Conservation (phyloP, 1,140 invertebrate genomes). For the Drosophila novamexicana region DNA sequence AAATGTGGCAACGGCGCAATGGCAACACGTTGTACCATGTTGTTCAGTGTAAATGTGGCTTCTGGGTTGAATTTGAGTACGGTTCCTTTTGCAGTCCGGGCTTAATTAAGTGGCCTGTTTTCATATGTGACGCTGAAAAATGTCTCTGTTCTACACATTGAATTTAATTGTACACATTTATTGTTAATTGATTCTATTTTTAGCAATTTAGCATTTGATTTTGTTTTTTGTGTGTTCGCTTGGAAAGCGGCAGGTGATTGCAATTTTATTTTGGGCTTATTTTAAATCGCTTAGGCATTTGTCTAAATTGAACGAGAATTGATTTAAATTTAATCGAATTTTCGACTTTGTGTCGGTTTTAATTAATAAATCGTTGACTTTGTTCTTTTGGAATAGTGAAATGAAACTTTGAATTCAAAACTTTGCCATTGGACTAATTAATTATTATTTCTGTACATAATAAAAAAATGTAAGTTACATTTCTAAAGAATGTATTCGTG, state of each 20-base stretch:
- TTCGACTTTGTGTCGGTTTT: slow-evolving; percentile 8
- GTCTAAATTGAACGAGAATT: slow-evolving; percentile 73
- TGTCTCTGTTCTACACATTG: slow-evolving; percentile 29
- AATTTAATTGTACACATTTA: slow-evolving; percentile 75
- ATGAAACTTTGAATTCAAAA: not conserved
- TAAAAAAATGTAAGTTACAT: no score
- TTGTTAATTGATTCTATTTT: slow-evolving; percentile 81
- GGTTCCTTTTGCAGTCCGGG: slow-evolving; percentile 11
- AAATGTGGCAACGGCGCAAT: slow-evolving; percentile 28
- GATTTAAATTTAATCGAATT: slow-evolving; percentile 70
- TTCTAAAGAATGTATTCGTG: no score
- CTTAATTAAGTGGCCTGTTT: slow-evolving; percentile 75
- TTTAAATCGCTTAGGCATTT: slow-evolving; percentile 66
- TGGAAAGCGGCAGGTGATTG: slow-evolving; percentile 44
- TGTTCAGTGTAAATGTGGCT: slow-evolving; percentile 62
- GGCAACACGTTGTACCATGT: slow-evolving; percentile 43
- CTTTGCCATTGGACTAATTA: no score
- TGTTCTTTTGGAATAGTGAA: slow-evolving; percentile 9
- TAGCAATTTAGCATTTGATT: slow-evolving; percentile 41
- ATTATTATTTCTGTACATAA: no score
- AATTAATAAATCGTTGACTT: slow-evolving; percentile 3
- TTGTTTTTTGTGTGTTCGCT: slow-evolving; percentile 14
- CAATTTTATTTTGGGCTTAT: slow-evolving; percentile 50
- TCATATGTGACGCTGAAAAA: slow-evolving; percentile 36
- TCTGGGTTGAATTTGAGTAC: not conserved